A percentile compares a stretch with the other conserved stretches of the same genome.
These are phyloP conservation scores for Actinemys pallida DNA, from an alignment of 2,113 vertebrate genomes.

Conservation along the genomic window DNA sequence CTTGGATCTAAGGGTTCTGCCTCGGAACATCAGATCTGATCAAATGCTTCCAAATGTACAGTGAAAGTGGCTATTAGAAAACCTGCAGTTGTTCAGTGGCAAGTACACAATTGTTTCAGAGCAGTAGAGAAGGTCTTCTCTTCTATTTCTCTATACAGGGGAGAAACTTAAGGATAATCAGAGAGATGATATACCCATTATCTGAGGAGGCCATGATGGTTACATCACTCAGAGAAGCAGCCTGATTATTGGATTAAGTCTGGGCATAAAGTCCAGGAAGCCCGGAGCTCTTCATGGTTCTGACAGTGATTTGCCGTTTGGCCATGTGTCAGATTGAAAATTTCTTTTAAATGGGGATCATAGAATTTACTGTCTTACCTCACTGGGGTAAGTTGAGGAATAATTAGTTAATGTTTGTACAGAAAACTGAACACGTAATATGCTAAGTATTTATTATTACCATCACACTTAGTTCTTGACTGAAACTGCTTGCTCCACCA, in stretches of 20 bases:
- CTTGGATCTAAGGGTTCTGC: background rate
- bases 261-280: background rate
- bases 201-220: background rate
- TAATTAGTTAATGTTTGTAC: background rate
- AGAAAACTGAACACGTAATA: background rate
- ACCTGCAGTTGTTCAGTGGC: background rate
- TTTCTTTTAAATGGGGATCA: background rate
- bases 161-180: background rate
- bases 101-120: background rate
- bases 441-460: slow-evolving; percentile 20
- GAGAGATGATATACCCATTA: background rate
- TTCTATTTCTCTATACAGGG: background rate
- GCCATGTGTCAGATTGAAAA: background rate
- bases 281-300: background rate
- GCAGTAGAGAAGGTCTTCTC: background rate
- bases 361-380: background rate
- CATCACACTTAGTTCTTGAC: background rate
- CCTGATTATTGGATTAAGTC: background rate
- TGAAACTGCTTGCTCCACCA: background rate
- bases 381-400: background rate
- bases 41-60: background rate
- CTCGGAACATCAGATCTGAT: background rate
- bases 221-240: background rate
- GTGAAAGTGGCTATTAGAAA: background rate
- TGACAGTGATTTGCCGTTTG: background rate